Evolutionary conservation across 2,888 invertebrate species (phyloP).

Genomic region (Yponomeuta cagnagella): DNA sequence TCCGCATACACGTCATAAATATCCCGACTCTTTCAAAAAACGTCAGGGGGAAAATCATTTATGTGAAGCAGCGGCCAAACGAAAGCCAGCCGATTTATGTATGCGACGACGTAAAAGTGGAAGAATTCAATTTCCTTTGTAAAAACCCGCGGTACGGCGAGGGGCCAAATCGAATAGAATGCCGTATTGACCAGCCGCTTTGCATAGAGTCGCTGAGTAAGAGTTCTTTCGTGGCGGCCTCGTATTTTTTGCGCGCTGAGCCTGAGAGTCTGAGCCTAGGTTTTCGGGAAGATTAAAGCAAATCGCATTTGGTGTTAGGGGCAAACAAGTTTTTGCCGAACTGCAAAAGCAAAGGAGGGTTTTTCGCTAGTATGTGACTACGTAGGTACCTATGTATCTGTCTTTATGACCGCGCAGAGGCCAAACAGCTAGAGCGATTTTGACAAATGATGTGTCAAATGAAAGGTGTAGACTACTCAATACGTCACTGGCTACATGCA

Average conservation of each 20-base stretch:
- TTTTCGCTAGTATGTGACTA: no score
- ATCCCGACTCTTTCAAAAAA: background rate
- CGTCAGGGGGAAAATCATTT: background rate
- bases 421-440: no score
- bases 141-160: conserved; percentile 41
- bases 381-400: no score
- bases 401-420: no score
- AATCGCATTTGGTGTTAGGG: background rate
- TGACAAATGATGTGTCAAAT: no score
- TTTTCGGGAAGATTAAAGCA: background rate
- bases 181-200: conserved; percentile 39
- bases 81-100: conserved; percentile 29
- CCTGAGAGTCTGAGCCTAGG: background rate
- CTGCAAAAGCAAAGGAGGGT: no score
- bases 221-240: background rate
- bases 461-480: no score
- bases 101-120: conserved; percentile 25
- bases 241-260: background rate
- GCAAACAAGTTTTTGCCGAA: background rate
- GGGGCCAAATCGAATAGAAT: conserved; percentile 36
- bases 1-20: background rate
- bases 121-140: conserved; percentile 55
- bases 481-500: no score
- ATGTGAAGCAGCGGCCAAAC: conserved; percentile 8
- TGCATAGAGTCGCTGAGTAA: conserved; percentile 31